Percentiles rank a stretch among this genome's conserved stretches.
Conservation (phyloP, 2,113 vertebrate species). For the Microtus montanus region DNA sequence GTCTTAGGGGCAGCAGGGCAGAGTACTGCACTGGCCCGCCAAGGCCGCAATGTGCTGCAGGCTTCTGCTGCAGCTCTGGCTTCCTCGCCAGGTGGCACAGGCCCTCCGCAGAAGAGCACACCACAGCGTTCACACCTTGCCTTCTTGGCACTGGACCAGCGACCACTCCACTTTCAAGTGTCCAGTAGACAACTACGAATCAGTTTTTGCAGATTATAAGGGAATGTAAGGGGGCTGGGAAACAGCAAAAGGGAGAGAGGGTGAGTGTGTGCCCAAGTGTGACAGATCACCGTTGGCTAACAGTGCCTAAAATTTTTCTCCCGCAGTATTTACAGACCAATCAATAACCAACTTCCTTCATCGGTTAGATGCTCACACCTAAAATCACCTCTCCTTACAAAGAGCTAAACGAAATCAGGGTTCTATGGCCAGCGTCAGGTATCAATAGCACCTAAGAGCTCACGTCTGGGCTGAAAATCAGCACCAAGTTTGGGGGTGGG, state of each 20-base stretch:
- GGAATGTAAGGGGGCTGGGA: background rate
- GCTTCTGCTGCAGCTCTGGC: slow-evolving; percentile 20
- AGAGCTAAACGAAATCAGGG: background rate
- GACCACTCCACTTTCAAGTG: background rate
- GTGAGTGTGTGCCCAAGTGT: background rate
- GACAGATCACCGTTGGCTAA: background rate
- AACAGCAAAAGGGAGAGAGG: background rate
- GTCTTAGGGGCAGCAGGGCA: background rate
- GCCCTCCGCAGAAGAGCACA: background rate
- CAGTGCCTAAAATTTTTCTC: background rate
- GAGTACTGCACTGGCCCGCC: background rate
- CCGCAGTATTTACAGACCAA: background rate
- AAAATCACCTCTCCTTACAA: background rate
- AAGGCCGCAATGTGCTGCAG: slow-evolving; percentile 38
- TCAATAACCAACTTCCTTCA: slow-evolving; percentile 26
- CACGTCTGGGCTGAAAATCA: background rate
- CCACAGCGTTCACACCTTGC: slow-evolving; percentile 33
- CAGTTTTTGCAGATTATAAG: slow-evolving; percentile 19
- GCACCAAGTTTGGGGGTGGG: slow-evolving; percentile 38
- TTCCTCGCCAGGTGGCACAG: slow-evolving; percentile 23
- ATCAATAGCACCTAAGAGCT: background rate
- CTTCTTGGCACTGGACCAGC: slow-evolving; percentile 32
- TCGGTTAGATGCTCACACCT: background rate
- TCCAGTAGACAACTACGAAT: background rate
- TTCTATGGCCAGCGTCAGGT: background rate